A percentile compares a stretch with the other conserved stretches of the same genome.
phyloP scores from a whole-genome alignment of 2,113 vertebrate species.

The Otis tarda region DNA sequence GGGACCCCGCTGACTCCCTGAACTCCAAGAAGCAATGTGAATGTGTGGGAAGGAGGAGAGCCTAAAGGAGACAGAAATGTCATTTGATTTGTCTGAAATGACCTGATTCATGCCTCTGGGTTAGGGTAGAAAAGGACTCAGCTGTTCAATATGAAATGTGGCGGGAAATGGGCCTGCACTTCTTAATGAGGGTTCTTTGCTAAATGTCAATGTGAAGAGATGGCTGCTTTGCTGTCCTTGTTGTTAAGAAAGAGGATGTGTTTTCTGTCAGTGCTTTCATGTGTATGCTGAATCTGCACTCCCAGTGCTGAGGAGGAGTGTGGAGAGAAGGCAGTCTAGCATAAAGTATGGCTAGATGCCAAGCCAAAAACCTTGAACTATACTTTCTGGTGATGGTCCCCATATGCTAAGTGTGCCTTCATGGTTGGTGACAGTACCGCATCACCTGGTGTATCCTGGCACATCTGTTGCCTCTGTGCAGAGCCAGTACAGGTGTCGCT shows the following conservation, averaged over 20 bases:
- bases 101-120: background rate
- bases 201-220: background rate
- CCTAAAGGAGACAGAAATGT: background rate
- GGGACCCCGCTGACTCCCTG: background rate
- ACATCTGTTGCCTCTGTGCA: background rate
- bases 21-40: background rate
- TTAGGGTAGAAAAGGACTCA: background rate
- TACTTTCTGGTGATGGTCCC: background rate
- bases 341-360: background rate
- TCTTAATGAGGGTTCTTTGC: background rate
- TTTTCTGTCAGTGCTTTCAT: background rate
- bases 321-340: background rate
- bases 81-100: background rate
- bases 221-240: background rate
- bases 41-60: background rate
- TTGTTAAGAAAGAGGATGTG: background rate
- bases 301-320: background rate
- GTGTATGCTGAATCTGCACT: background rate
- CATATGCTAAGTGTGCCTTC: background rate
- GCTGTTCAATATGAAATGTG: background rate
- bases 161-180: background rate
- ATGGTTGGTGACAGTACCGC: fast-evolving
- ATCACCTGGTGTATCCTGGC: background rate
- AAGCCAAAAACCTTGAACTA: background rate
- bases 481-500: background rate